Evolutionary conservation across 2,888 invertebrate species (phyloP).

Genomic region (Hylaea fasciaria): DNA sequence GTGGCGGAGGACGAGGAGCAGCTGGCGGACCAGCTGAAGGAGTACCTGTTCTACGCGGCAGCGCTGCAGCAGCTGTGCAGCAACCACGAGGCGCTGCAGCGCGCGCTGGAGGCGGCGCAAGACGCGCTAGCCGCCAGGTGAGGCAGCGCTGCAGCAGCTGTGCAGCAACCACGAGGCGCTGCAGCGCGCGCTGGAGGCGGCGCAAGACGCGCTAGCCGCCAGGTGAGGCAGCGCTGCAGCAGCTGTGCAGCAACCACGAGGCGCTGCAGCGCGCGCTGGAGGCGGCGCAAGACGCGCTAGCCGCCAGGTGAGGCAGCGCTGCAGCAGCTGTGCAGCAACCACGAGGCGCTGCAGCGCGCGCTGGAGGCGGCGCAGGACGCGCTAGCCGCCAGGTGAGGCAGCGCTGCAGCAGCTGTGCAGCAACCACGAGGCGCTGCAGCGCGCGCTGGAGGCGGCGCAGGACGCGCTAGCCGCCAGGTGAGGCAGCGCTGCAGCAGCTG

Average conservation of each 20-base stretch:
- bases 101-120: constrained; percentile 89
- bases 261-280: constrained; percentile 89
- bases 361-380: constrained; percentile 89
- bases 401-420: too few relatives aligned
- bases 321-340: constrained; percentile 89
- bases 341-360: constrained; percentile 89
- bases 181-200: constrained; percentile 89
- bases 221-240: constrained; percentile 83
- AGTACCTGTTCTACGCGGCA: constrained; percentile 91
- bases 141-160: constrained; percentile 85
- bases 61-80: constrained; percentile 90
- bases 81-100: constrained; percentile 90
- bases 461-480: constrained; percentile 85
- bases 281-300: constrained; percentile 87
- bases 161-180: constrained; percentile 90
- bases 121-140: constrained; percentile 85
- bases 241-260: constrained; percentile 90
- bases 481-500: too few relatives aligned
- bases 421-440: constrained; percentile 90
- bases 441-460: constrained; percentile 89
- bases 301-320: constrained; percentile 74
- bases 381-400: constrained; percentile 76
- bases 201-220: constrained; percentile 86
- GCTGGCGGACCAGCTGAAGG: constrained; percentile 92
- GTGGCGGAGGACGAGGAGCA: constrained; percentile 93